Evolutionary conservation across 2,888 invertebrate genomes (phyloP).

Genomic region (Tetramorium bicarinatum): DNA sequence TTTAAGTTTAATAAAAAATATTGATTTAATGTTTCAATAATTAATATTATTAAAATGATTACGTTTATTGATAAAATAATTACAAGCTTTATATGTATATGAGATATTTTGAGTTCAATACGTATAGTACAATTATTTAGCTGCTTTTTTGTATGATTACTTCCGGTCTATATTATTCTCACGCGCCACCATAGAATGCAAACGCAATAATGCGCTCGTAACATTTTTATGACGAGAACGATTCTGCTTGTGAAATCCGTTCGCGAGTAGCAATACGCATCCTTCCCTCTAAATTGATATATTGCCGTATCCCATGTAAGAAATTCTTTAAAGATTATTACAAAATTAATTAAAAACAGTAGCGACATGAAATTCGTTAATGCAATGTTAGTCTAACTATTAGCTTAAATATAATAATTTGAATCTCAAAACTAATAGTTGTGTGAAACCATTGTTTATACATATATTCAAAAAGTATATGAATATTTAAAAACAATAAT

Average conservation of each 20-base stretch:
- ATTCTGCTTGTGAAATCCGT: slow-evolving; percentile 59
- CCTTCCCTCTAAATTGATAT: slow-evolving; percentile 64
- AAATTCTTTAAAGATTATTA: slow-evolving; percentile 14
- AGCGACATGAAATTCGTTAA: neutral
- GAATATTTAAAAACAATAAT: neutral
- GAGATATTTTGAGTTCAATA: neutral
- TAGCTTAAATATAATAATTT: neutral
- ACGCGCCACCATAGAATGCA: slow-evolving; percentile 70
- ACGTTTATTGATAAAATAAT: slow-evolving; percentile 7
- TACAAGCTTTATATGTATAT: neutral
- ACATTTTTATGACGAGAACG: slow-evolving; percentile 81
- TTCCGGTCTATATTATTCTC: slow-evolving; percentile 79
- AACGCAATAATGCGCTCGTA: slow-evolving; percentile 80
- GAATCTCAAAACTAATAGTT: neutral
- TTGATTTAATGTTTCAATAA: neutral
- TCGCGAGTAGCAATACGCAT: slow-evolving; percentile 56
- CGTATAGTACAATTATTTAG: slow-evolving; percentile 36
- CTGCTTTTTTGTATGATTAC: slow-evolving; percentile 75
- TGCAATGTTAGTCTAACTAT: neutral
- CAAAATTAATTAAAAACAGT: neutral
- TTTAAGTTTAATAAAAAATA: neutral
- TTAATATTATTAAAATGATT: neutral
- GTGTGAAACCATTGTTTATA: neutral
- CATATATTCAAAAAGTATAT: neutral
- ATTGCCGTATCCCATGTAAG: slow-evolving; percentile 31